phyloP scores from a whole-genome alignment of 1,140 invertebrate genomes.

The Drosophila sturtevanti region DNA sequence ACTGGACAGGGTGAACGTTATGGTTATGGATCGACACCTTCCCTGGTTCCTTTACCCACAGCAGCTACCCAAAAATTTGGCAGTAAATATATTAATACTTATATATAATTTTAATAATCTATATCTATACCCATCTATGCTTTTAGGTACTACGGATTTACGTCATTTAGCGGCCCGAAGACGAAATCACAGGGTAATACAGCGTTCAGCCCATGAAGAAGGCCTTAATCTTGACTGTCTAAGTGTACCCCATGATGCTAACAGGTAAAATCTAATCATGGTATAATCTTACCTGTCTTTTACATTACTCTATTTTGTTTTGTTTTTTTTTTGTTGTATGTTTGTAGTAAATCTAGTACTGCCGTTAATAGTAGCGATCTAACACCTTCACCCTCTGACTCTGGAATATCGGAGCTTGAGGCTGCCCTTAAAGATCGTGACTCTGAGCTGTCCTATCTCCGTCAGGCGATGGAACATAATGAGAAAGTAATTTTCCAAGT shows the following conservation, averaged over 20 bases:
- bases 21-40: conserved; percentile 76
- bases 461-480: conserved; percentile 91
- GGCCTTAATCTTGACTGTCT: conserved; percentile 28
- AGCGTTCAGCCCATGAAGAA: conserved; percentile 55
- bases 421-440: conserved; percentile 88
- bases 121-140: not conserved
- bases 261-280: conserved; percentile 31
- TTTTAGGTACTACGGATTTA: conserved; percentile 72
- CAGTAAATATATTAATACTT: conserved; percentile 60
- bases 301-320: rapidly evolving
- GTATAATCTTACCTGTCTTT: no score
- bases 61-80: conserved; percentile 69
- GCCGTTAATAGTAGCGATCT: conserved; percentile 77
- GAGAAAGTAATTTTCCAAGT: conserved; percentile 89
- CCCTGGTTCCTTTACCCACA: conserved; percentile 61
- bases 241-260: conserved; percentile 49
- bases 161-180: conserved; percentile 62
- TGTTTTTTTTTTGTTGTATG: not conserved
- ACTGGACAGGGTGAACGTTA: conserved; percentile 61
- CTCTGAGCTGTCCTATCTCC: conserved; percentile 88
- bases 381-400: conserved; percentile 92
- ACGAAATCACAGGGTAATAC: conserved; percentile 53
- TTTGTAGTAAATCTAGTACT: conserved; percentile 47
- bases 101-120: not conserved
- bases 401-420: conserved; percentile 91